Percentiles rank a stretch among this genome's conserved stretches.
phyloP scores from a whole-genome alignment of 2,113 vertebrate species.

The Gorsachius goisagi region DNA sequence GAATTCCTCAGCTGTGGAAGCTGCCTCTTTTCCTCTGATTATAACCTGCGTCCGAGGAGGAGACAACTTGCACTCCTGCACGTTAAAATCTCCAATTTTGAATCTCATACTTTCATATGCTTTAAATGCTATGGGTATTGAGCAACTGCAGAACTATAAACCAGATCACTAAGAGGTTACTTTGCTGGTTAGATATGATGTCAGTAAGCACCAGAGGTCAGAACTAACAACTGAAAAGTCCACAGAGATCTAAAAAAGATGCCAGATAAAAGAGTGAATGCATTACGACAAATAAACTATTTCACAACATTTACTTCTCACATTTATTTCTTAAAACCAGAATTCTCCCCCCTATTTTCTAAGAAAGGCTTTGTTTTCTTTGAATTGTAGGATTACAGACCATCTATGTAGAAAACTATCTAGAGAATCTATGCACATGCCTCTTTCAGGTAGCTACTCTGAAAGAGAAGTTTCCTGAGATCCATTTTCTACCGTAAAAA shows the following conservation, averaged over 20 bases:
- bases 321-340: neutral
- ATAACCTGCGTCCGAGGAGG: neutral
- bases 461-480: neutral
- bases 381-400: neutral
- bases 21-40: neutral
- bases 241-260: neutral
- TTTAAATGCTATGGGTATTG: neutral
- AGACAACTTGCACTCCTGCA: fast-evolving
- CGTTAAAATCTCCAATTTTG: neutral
- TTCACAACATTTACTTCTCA: neutral
- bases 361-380: neutral
- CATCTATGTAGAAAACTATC: neutral
- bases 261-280: neutral
- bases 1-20: neutral
- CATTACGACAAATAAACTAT: neutral
- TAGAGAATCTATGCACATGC: neutral
- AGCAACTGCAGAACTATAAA: neutral
- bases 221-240: neutral
- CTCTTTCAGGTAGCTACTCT: neutral
- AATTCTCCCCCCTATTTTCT: neutral
- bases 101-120: neutral
- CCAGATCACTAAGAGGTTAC: neutral
- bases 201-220: neutral
- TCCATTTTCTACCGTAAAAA: neutral
- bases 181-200: neutral